Evolutionary conservation across 2,888 invertebrate genomes (phyloP).

Genomic region (Orchesellides sinensis): DNA sequence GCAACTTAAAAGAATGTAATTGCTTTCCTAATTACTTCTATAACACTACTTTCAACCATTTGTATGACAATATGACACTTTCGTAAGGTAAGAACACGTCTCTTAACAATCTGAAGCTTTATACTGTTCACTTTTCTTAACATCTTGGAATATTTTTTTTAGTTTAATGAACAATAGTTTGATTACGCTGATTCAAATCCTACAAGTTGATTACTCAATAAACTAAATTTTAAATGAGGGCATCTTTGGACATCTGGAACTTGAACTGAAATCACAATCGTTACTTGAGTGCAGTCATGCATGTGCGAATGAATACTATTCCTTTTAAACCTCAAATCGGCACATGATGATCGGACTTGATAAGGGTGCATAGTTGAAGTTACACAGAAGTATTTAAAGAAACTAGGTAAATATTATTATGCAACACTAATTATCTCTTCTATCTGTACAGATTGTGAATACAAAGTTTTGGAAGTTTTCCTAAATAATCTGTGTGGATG

Average conservation of each 20-base stretch:
- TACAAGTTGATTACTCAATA: no score
- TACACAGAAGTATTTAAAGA: slow-evolving; percentile 19
- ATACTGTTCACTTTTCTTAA: neutral
- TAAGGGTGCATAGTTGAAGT: slow-evolving; percentile 55
- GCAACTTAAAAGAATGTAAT: neutral
- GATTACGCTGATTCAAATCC: no score
- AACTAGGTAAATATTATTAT: neutral
- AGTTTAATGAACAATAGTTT: no score
- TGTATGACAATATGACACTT: slow-evolving; percentile 55
- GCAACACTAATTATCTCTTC: neutral
- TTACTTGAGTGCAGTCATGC: slow-evolving; percentile 43
- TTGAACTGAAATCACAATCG: slow-evolving; percentile 61
- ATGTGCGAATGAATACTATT: slow-evolving; percentile 8
- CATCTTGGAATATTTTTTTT: no score
- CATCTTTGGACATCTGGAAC: slow-evolving; percentile 52
- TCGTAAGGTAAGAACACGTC: slow-evolving; percentile 42
- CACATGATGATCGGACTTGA: slow-evolving; percentile 46
- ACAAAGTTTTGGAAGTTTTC: slow-evolving; percentile 57
- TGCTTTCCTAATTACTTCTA: neutral
- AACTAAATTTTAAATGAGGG: slow-evolving; percentile 2
- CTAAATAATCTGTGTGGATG: slow-evolving; percentile 41
- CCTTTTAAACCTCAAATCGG: slow-evolving; percentile 7
- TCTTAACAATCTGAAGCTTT: slow-evolving; percentile 18
- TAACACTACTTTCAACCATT: slow-evolving; percentile 2
- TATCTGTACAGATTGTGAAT: slow-evolving; percentile 62